Conservation (phyloP, 1,140 invertebrate species). For the Brachionus rotundiformis region DNA sequence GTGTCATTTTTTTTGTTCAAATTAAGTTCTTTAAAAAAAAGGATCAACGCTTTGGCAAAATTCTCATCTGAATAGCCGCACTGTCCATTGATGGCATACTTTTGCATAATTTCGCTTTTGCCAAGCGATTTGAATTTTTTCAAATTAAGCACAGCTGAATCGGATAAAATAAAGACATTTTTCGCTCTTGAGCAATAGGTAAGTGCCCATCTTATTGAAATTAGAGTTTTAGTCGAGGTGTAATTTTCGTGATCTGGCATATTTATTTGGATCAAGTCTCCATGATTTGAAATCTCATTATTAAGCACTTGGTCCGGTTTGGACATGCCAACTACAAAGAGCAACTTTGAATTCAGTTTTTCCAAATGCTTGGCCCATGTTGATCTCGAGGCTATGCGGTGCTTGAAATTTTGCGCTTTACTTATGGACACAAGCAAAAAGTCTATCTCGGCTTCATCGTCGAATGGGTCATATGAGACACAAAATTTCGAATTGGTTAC, state of each 20-base stretch:
- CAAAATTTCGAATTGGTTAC: slow-evolving; percentile 12
- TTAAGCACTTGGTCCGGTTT: background rate
- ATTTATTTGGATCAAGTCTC: slow-evolving; percentile 33
- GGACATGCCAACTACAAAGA: slow-evolving; percentile 28
- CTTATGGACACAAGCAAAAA: background rate
- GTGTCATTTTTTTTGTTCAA: background rate
- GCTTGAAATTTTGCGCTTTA: background rate
- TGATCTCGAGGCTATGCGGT: slow-evolving; percentile 1
- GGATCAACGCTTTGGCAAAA: slow-evolving; percentile 27
- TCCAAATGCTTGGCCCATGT: slow-evolving; percentile 46
- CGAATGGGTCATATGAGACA: background rate
- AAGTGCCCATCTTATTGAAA: slow-evolving; percentile 39
- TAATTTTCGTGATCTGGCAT: slow-evolving; percentile 48
- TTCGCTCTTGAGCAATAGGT: slow-evolving; percentile 30
- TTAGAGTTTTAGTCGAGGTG: slow-evolving; percentile 28
- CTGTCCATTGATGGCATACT: background rate
- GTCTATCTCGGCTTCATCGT: background rate
- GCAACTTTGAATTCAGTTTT: slow-evolving; percentile 31
- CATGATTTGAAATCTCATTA: background rate
- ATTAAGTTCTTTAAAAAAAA: slow-evolving; percentile 44
- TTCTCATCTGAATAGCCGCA: slow-evolving; percentile 48
- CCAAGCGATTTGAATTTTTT: slow-evolving; percentile 1
- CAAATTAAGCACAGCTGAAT: slow-evolving; percentile 38
- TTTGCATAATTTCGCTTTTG: background rate
- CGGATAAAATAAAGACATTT: slow-evolving; percentile 16